These are phyloP conservation scores for Pheosia gnoma DNA, from an alignment of 2,888 invertebrate genomes.

Conservation along the genomic window DNA sequence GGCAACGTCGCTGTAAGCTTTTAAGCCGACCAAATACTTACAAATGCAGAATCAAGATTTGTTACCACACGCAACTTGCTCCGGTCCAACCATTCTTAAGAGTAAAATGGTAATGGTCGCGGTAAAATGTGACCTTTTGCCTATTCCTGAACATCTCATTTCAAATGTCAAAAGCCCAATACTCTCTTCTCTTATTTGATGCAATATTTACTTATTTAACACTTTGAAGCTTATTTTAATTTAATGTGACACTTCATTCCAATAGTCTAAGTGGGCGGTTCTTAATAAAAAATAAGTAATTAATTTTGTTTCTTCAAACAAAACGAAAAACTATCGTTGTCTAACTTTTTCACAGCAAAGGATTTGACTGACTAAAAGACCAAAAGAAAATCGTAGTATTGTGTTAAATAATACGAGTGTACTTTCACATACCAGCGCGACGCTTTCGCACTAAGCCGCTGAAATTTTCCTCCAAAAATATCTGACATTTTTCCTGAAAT, in stretches of 20 bases:
- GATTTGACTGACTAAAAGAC: too few relatives aligned
- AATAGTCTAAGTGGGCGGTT: too few relatives aligned
- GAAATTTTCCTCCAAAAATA: slow-evolving; percentile 22
- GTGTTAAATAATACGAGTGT: neutral
- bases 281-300: too few relatives aligned
- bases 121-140: neutral
- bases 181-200: neutral
- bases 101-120: neutral
- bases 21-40: slow-evolving; percentile 4
- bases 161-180: neutral
- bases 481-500: slow-evolving; percentile 50
- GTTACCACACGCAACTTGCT: slow-evolving; percentile 1
- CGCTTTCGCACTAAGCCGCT: neutral
- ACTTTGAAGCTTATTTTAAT: too few relatives aligned
- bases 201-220: too few relatives aligned
- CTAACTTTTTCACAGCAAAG: too few relatives aligned
- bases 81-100: neutral
- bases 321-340: too few relatives aligned
- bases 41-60: slow-evolving; percentile 5
- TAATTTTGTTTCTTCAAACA: too few relatives aligned
- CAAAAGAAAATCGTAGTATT: too few relatives aligned
- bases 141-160: neutral
- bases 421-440: neutral
- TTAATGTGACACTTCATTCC: too few relatives aligned
- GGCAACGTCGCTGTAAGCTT: neutral